Base-by-base conservation (phyloP, 2,797 vertebrate species). In the Muscicapa comitata region DNA sequence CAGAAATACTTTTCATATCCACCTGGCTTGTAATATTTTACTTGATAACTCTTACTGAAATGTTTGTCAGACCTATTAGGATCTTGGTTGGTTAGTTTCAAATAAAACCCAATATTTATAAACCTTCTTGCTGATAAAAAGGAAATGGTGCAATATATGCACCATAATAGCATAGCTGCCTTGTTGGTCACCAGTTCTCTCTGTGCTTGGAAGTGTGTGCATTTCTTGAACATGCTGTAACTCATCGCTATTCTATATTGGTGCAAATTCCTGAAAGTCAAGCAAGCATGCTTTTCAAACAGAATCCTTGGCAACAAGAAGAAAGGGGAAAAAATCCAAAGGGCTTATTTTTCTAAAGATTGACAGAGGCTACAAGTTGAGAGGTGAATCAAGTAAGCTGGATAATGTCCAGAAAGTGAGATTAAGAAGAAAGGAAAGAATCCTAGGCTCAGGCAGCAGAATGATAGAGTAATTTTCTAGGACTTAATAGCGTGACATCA, bases 371-470 rank as follows among this genome's bases (percentile, higher is more conserved):
- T 86, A 71, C 94, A 87, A 82, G 87, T 94, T 95, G 74, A 90
- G 91, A 92, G 67, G 88, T 86, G 87, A 96, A 87, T 92, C 67
- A 45, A 72, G 38, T 80, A 62, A 90, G 19, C 67, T 96, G 95
- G 93, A 95, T 79, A 74, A 94, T 48, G 51, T 86, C 96, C 96
- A 97, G 88, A 88, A 95, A 97, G 58, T 68, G 55, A 91, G 88
- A 94, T 96, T 94, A 97, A 94, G 48, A 79, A 73, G 62, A 91
- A 95, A 86, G 63, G 75, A 96, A 94, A 85, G 66, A 88, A 89
- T 94, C 89, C 68, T 54, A 48, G 83, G 45, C 65, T 90, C 38
- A 8, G 33, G 50, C 68, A 89, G 29, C 12, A 86, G 83, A 94
- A 88, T 48, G 88, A 93, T 72, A 77, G 73, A 87, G 59, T 85